A percentile compares a stretch with the other conserved stretches of the same genome.
These are phyloP conservation scores for Nannoperca obscura DNA, from an alignment of 2,797 vertebrate species.

Conservation along the genomic window DNA sequence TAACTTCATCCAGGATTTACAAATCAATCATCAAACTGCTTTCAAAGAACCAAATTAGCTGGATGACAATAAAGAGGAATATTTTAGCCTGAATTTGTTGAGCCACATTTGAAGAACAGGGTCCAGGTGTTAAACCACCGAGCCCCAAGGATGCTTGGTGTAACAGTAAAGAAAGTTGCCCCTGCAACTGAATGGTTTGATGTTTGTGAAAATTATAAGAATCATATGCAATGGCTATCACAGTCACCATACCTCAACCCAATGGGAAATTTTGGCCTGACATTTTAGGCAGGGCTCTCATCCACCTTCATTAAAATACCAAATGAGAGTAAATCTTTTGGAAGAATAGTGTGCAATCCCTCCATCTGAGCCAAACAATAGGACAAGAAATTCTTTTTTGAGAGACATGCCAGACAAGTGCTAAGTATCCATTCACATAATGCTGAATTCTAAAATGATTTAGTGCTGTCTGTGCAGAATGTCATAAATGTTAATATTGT, in stretches of 20 bases:
- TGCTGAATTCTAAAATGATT: slow-evolving; percentile 12
- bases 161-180: background rate
- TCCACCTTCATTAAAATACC: slow-evolving; percentile 31
- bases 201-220: background rate
- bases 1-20: too few species aligned
- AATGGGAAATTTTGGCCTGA: slow-evolving; percentile 5
- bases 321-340: slow-evolving; percentile 37
- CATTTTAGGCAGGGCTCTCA: slow-evolving; percentile 10
- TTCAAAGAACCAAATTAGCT: too few species aligned
- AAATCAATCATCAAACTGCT: too few species aligned
- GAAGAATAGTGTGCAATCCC: slow-evolving; percentile 18
- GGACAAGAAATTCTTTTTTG: slow-evolving; percentile 20
- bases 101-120: too few species aligned
- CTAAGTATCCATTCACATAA: slow-evolving; percentile 45
- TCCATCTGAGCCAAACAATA: slow-evolving; percentile 31
- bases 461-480: slow-evolving; percentile 22
- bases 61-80: too few species aligned
- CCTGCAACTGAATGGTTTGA: background rate
- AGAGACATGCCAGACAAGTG: slow-evolving; percentile 31
- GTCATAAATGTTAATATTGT: slow-evolving; percentile 44
- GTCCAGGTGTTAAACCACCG: background rate
- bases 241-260: background rate
- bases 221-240: background rate
- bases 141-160: background rate
- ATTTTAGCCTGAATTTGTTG: too few species aligned